Evolutionary conservation across 2,797 vertebrate genomes (phyloP).

Genomic region (Pachyuromys duprasi): DNA sequence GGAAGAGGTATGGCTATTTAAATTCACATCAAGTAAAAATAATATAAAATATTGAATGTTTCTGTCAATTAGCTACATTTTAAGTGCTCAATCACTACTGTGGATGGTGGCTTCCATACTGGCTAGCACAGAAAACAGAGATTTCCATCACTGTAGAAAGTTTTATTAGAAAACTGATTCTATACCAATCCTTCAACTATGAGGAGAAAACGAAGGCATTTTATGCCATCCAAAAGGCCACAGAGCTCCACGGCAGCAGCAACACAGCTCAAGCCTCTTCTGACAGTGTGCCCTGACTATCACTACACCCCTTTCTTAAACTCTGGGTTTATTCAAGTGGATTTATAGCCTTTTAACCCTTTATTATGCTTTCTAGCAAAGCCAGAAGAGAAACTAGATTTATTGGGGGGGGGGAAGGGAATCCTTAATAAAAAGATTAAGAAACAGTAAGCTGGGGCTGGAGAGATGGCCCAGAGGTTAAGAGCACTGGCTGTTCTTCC

Average conservation of each 20-base stretch:
- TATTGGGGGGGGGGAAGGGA: too few relatives aligned
- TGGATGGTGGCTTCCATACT: neutral
- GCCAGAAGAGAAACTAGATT: slow-evolving; percentile 48
- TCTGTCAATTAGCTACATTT: neutral
- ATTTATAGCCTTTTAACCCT: neutral
- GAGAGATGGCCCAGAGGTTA: too few relatives aligned
- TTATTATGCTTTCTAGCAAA: slow-evolving; percentile 37
- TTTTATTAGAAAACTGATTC: neutral
- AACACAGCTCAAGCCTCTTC: neutral
- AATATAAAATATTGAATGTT: neutral
- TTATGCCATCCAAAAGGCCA: neutral
- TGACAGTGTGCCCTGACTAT: neutral
- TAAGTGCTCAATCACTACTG: neutral
- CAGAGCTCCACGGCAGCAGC: neutral
- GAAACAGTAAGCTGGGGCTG: neutral
- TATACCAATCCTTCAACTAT: neutral
- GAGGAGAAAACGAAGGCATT: slow-evolving; percentile 16
- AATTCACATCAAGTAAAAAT: neutral
- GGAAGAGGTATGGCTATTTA: neutral
- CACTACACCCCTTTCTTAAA: neutral
- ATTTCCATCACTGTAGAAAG: neutral
- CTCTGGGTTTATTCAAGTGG: slow-evolving; percentile 13
- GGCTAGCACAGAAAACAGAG: neutral
- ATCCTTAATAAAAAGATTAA: neutral
- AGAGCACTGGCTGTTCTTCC: too few relatives aligned